Evolutionary conservation across 2,888 invertebrate genomes (phyloP).

Genomic region (Lochmaea capreae): DNA sequence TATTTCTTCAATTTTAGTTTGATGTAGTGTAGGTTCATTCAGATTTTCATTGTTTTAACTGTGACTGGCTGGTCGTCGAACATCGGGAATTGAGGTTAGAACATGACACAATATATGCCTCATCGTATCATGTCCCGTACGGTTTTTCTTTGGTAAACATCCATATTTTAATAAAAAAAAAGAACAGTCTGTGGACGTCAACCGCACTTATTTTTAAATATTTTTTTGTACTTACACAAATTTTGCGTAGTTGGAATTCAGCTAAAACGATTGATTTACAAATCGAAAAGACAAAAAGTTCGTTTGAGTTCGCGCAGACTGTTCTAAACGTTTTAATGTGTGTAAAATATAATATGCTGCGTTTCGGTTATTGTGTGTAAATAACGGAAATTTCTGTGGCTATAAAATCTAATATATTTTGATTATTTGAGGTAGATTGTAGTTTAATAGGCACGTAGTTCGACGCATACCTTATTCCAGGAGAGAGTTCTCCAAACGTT

Average conservation of each 20-base stretch:
- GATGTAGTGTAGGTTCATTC: slow-evolving; percentile 48
- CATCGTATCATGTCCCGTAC: slow-evolving; percentile 39
- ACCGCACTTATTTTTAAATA: neutral
- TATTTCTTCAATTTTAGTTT: slow-evolving; percentile 22
- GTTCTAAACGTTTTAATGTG: slow-evolving; percentile 10
- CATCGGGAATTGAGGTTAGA: slow-evolving; percentile 32
- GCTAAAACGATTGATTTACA: neutral
- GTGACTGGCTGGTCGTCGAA: slow-evolving; percentile 38
- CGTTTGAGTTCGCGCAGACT: slow-evolving; percentile 5
- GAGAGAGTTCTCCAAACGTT: slow-evolving; percentile 60
- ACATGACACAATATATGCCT: slow-evolving; percentile 30
- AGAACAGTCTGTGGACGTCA: slow-evolving; percentile 13
- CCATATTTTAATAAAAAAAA: slow-evolving; percentile 21
- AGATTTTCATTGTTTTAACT: slow-evolving; percentile 31
- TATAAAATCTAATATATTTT: slow-evolving; percentile 64
- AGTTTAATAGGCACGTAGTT: slow-evolving; percentile 61
- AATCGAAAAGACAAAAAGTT: neutral
- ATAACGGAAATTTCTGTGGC: slow-evolving; percentile 63
- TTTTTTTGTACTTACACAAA: neutral
- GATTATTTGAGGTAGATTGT: slow-evolving; percentile 66
- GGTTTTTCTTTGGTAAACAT: slow-evolving; percentile 39
- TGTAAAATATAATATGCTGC: slow-evolving; percentile 30
- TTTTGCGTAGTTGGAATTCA: neutral
- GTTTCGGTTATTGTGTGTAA: slow-evolving; percentile 54
- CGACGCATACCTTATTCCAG: slow-evolving; percentile 61